phyloP scores from a whole-genome alignment of 2,113 vertebrate genomes.

The Corythornis vintsioides region DNA sequence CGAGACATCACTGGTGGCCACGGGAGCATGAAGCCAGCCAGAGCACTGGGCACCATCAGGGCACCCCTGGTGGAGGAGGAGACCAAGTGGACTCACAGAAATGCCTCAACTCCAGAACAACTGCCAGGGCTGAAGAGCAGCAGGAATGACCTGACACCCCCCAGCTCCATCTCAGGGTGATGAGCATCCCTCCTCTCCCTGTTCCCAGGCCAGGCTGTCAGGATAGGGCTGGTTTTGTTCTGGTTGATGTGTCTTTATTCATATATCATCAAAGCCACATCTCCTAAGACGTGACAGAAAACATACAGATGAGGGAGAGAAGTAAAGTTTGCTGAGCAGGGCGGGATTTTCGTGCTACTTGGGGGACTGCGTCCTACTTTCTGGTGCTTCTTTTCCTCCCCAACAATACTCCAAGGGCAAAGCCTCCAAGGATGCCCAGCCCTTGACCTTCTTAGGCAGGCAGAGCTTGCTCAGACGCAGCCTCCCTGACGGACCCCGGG shows the following conservation, averaged over 20 bases:
- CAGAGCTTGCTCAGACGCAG: neutral
- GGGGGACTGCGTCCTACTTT: constrained; percentile 57
- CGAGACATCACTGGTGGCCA: neutral
- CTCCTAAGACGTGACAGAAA: constrained; percentile 19
- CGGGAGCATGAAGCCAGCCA: neutral
- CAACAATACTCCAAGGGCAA: constrained; percentile 37
- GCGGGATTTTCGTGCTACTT: neutral
- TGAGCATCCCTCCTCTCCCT: neutral
- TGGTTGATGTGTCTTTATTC: constrained; percentile 16
- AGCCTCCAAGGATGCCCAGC: neutral
- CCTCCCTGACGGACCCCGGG: neutral
- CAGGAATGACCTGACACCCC: neutral
- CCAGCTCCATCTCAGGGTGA: rapidly evolving
- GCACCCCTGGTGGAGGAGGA: neutral
- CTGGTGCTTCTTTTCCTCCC: neutral
- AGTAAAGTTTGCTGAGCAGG: constrained; percentile 26
- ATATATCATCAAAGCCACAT: constrained; percentile 13
- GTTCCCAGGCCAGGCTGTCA: rapidly evolving
- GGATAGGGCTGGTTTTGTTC: neutral
- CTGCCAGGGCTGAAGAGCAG: rapidly evolving
- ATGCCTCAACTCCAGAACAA: rapidly evolving
- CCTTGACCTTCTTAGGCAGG: constrained; percentile 48
- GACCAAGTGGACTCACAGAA: rapidly evolving
- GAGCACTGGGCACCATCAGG: neutral
- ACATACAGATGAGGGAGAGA: neutral